A percentile compares a stretch with the other conserved stretches of the same genome.
Conservation (phyloP, 2,888 invertebrate species). For the Pyrocoelia pectoralis region DNA sequence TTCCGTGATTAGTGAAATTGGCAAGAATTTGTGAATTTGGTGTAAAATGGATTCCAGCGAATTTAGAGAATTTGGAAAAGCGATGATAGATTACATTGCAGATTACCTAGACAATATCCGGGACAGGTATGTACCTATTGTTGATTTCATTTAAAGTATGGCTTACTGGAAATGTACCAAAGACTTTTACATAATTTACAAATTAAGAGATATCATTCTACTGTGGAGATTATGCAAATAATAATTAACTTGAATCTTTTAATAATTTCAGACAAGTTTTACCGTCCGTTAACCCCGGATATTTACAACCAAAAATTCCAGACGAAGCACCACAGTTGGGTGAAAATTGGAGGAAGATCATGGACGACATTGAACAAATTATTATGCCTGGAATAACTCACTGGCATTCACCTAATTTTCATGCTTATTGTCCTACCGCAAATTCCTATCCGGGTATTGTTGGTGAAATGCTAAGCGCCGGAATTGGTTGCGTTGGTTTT, state of each 20-base stretch:
- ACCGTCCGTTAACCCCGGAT: slow-evolving; percentile 91
- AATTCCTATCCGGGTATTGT: slow-evolving; percentile 86
- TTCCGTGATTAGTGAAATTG: no score
- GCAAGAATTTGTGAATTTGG: no score
- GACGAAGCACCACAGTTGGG: slow-evolving; percentile 81
- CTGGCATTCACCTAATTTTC: slow-evolving; percentile 94
- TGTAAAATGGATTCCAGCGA: slow-evolving; percentile 72
- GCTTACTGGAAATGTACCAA: no score
- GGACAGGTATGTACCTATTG: slow-evolving; percentile 68
- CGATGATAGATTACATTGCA: slow-evolving; percentile 89
- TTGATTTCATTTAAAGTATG: not conserved
- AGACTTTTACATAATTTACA: no score
- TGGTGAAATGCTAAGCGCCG: slow-evolving; percentile 83
- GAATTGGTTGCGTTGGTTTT: slow-evolving; percentile 87
- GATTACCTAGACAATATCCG: slow-evolving; percentile 88
- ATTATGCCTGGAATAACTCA: slow-evolving; percentile 96
- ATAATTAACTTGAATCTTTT: not conserved
- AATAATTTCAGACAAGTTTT: slow-evolving; percentile 71
- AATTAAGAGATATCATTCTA: no score
- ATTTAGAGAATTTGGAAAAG: slow-evolving; percentile 85
- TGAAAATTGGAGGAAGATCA: slow-evolving; percentile 85
- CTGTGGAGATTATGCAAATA: no score
- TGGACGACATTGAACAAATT: slow-evolving; percentile 85
- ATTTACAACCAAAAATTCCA: slow-evolving; percentile 82
- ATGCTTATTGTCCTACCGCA: slow-evolving; percentile 91